Evolutionary conservation across 2,113 vertebrate species (phyloP), one percentile per base, ranked within the genome.

Genomic region (Anguilla japonica): DNA sequence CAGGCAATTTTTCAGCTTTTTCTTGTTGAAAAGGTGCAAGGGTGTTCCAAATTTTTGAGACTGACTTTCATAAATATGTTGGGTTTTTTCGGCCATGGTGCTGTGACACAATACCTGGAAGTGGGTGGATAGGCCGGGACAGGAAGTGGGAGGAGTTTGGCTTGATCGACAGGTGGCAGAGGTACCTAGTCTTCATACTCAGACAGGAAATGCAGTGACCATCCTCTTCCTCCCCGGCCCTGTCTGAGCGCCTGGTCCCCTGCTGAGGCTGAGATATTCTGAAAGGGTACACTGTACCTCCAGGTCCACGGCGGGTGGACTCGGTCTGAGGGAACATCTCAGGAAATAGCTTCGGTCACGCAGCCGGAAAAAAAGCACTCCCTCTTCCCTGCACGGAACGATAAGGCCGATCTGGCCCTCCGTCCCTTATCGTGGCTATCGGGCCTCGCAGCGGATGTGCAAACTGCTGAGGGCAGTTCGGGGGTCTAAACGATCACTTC

Each of bases 91-190:
- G 39, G 14, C 13, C 50, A 8, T 15, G 13, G 11, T 22, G 18
- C 60, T 40, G 34, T 2, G 83, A 9, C 67, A 84, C 83, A 84
- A 84, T 84, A 22, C 63, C 34, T 84, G 83, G 83, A 84, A 84
- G 83, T 46, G 60, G 67, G 50, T 75, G 39, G 16, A 9, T 20
- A 56, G 34, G 40, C 63, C 20, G 60, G 20, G 60, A 41, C 22
- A 29, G 83, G 83, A 84, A 84, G 63, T 57, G 18, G 83, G 57
- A 63, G 41, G 83, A 18, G 41, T n/a, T 22, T 22, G 8, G 20
- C 29, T 14, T 71, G 26, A 41, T 63, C 40, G 56, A 41, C 60
- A 4, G 46, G 26, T 63, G 83, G 57, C 26, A 41, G 83, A n/a
- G 83, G 26, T 3, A 29, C 26, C 16, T 11, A 8, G 13, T 71